Evolutionary conservation across 2,113 vertebrate genomes (phyloP).

Genomic region (Sarotherodon lohbergeri): DNA sequence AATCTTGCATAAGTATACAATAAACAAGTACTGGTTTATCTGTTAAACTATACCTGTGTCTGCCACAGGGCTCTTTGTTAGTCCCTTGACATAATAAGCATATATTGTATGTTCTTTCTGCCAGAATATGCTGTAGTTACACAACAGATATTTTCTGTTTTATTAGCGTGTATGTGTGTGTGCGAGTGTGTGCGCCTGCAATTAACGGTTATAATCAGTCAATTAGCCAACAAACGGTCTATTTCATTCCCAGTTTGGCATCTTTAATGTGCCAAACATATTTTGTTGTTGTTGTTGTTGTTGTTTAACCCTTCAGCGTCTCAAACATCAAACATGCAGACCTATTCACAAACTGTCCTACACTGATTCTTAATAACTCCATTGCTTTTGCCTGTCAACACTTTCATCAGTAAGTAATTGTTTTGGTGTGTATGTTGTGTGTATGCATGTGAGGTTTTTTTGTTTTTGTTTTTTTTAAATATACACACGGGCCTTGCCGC

Average conservation of each 20-base stretch:
- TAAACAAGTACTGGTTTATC: background rate
- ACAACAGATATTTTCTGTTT: background rate
- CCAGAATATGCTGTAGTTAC: background rate
- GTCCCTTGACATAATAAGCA: background rate
- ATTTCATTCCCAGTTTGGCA: background rate
- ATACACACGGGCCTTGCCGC: background rate
- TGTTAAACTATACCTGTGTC: background rate
- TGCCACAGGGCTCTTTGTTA: background rate
- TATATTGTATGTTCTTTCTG: background rate
- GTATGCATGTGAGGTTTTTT: background rate
- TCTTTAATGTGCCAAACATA: background rate
- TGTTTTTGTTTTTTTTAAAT: rapidly evolving
- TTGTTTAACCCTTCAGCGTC: background rate
- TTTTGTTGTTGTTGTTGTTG: background rate
- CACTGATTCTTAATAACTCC: background rate
- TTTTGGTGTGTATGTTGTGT: background rate
- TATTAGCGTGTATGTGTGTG: background rate
- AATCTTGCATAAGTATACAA: background rate
- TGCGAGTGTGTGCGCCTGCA: background rate
- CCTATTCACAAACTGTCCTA: background rate
- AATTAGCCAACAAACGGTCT: background rate
- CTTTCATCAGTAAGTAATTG: background rate
- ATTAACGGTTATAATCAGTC: background rate
- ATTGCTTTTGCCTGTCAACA: background rate
- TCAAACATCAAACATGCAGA: background rate